Evolutionary conservation across 1,140 invertebrate species (phyloP).

Genomic region (Drosophila melanica): DNA sequence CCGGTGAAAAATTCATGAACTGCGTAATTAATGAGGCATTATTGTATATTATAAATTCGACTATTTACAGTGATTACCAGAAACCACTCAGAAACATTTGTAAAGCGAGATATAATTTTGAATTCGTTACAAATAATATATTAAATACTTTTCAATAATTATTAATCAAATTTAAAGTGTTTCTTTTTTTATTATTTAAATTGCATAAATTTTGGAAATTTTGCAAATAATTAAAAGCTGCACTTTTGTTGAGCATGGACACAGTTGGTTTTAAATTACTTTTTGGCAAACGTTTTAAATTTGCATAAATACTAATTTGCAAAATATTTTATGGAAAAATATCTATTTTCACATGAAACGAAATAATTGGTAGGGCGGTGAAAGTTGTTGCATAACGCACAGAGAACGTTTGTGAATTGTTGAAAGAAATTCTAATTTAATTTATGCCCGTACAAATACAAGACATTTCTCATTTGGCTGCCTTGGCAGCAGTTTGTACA

Average conservation of each 20-base stretch:
- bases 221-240: not conserved
- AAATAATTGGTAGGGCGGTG: not conserved
- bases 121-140: not conserved
- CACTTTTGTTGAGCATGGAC: not conserved
- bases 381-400: not conserved
- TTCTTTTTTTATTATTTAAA: not conserved
- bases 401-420: constrained; percentile 29
- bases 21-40: constrained; percentile 42
- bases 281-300: not conserved
- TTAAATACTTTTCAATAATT: not conserved
- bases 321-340: constrained; percentile 6
- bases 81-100: constrained; percentile 9
- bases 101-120: not conserved
- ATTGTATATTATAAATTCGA: constrained; percentile 14
- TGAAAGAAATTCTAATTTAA: constrained; percentile 64
- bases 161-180: not conserved
- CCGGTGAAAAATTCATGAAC: constrained; percentile 34
- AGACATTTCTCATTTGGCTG: constrained; percentile 66
- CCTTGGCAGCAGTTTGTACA: constrained; percentile 54
- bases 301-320: not conserved
- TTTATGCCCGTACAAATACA: constrained; percentile 41
- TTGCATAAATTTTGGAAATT: not conserved
- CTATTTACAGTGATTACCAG: constrained; percentile 12
- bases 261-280: constrained; percentile 17
- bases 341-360: constrained; percentile 4